Evolutionary conservation across 92 coral and sea anemone species (phyloP), one percentile per base, ranked within the genome.

Genomic region (Umimayanthus kanabou): DNA sequence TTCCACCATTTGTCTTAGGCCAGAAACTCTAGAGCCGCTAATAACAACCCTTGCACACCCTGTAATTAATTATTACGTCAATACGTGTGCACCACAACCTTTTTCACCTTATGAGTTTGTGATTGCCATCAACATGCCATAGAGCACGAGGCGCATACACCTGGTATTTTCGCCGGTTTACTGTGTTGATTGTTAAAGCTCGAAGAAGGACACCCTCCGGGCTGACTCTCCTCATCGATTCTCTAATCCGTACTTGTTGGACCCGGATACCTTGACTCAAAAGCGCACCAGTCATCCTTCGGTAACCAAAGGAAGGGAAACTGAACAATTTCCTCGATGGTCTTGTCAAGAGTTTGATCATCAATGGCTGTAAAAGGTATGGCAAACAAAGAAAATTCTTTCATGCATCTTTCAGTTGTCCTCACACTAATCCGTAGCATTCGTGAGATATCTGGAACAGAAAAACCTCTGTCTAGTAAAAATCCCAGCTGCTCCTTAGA

Each of bases 381-480:
- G 14, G 89, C 79, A 23, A 85, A 55, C 5, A 91, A 39, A 67
- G 64, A 30, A 91, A 83, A 91, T 25, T 91, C 89, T 28, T 40
- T 83, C 15, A 88, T 28, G 29, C 93, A 89, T 33, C 93, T 83
- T 74, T 91, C 91, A 22, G 71, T 84, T 66, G 93, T 91, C 30
- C 89, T 73, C 80, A 88, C 14, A 87, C 91, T 84, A 40, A 91
- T 76, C 15, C 91, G 89, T 22, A 91, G 74, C 9, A 81, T 43
- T 49, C 73, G 58, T 13, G 91, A 91, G 2, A 91, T 78, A 72
- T 88, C 93, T 7, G 89, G 89, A 39, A 83, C 69, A 8, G 82
- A 88, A 74, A 91, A 91, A 71, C 89, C 93, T 79, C 89, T 69
- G 26, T 88, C 91, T 39, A 91, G 73, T 22, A 84, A 58, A 85